Conservation (phyloP, 2,113 vertebrate genomes). For the Tauraco erythrolophus region DNA sequence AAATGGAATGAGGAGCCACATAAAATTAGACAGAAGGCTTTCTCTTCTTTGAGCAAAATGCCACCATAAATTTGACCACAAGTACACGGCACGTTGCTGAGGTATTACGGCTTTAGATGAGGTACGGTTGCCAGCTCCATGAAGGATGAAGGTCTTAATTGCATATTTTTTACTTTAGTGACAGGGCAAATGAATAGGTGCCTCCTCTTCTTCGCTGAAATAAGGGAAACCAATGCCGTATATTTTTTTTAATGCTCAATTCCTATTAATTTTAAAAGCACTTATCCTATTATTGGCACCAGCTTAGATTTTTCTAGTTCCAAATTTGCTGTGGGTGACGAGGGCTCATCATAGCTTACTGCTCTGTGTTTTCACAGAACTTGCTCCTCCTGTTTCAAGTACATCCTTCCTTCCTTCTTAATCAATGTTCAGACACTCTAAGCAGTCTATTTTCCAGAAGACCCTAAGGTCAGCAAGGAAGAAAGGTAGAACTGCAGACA, state of each 20-base stretch:
- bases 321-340: fast-evolving
- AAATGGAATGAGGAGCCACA: background rate
- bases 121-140: fast-evolving
- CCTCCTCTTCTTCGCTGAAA: background rate
- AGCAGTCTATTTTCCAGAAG: background rate
- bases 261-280: background rate
- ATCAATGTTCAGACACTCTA: fast-evolving
- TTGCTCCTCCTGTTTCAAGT: background rate
- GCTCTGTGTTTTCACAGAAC: background rate
- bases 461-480: background rate
- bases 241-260: background rate
- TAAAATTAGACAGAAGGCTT: background rate
- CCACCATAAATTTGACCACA: background rate
- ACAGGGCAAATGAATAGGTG: background rate
- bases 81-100: background rate
- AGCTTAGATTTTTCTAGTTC: background rate
- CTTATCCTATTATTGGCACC: background rate
- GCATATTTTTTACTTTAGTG: background rate
- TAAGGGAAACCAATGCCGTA: background rate
- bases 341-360: background rate
- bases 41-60: background rate
- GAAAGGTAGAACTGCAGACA: background rate
- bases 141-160: background rate
- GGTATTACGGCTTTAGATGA: background rate
- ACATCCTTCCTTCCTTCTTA: background rate